These are phyloP conservation scores for Autographa gamma DNA, from an alignment of 2,888 invertebrate species.

Conservation along the genomic window DNA sequence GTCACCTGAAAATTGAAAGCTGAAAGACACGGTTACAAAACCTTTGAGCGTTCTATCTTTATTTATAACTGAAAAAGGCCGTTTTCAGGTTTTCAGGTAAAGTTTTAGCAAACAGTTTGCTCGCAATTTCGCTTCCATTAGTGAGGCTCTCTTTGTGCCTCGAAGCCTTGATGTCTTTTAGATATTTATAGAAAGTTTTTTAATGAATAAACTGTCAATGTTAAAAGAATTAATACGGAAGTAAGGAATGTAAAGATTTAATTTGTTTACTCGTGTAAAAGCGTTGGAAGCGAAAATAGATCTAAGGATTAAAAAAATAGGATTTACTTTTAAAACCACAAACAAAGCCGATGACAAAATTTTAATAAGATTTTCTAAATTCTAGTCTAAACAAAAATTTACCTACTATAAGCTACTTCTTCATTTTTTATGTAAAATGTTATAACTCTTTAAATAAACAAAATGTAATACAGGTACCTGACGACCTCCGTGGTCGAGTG, in stretches of 20 bases:
- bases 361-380: no score
- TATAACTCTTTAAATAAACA: no score
- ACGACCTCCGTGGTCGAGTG: no score
- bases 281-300: background rate
- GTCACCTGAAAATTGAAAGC: background rate
- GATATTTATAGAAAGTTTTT: slow-evolving; percentile 20
- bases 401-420: no score
- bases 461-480: no score
- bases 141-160: slow-evolving; percentile 10
- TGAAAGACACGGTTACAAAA: background rate
- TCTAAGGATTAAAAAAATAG: no score
- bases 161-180: slow-evolving; percentile 9
- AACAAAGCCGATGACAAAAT: no score
- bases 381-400: no score
- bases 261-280: background rate
- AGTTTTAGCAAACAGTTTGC: slow-evolving; percentile 38
- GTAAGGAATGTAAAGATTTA: background rate
- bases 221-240: background rate
- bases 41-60: slow-evolving; percentile 18
- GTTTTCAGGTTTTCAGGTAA: slow-evolving; percentile 35
- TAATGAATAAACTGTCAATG: slow-evolving; percentile 8
- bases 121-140: slow-evolving; percentile 43
- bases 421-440: no score
- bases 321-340: no score
- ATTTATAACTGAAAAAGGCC: slow-evolving; percentile 33